Evolutionary conservation across 64 coral and sea anemone species (phyloP).

Genomic region (Exaiptasia diaphana): DNA sequence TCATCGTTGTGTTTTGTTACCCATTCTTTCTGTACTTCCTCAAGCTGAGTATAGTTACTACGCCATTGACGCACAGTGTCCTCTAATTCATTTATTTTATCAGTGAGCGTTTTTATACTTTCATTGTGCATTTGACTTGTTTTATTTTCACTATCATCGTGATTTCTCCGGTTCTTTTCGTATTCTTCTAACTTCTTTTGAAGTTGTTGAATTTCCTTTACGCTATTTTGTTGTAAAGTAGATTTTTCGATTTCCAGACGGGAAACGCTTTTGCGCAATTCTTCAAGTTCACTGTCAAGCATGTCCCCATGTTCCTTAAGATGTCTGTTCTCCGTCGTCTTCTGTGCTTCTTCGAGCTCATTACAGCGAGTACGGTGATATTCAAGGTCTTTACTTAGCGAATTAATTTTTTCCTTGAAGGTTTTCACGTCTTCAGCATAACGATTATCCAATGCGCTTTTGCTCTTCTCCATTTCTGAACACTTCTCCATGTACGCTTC

Average conservation of each 20-base stretch:
- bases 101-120: slow-evolving; percentile 26
- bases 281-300: slow-evolving; percentile 3
- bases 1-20: slow-evolving; percentile 55
- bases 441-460: slow-evolving; percentile 48
- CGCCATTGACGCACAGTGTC: slow-evolving; percentile 35
- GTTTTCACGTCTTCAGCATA: background rate
- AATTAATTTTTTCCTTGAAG: slow-evolving; percentile 12
- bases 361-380: slow-evolving; percentile 20
- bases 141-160: background rate
- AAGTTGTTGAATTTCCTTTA: background rate
- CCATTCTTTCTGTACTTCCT: slow-evolving; percentile 40
- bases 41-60: slow-evolving; percentile 28
- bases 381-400: slow-evolving; percentile 51
- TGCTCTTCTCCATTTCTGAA: slow-evolving; percentile 42
- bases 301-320: slow-evolving; percentile 1
- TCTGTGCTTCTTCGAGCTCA: slow-evolving; percentile 40
- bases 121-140: background rate
- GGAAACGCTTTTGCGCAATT: background rate
- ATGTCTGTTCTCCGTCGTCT: background rate
- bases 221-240: background rate
- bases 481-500: slow-evolving; percentile 19
- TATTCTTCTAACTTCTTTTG: background rate
- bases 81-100: slow-evolving; percentile 31
- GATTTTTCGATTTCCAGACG: too few species aligned
- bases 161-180: background rate